Evolutionary conservation across 2,113 vertebrate species (phyloP), one percentile per base, ranked within the genome.

Genomic region (Halcyon malimbica): DNA sequence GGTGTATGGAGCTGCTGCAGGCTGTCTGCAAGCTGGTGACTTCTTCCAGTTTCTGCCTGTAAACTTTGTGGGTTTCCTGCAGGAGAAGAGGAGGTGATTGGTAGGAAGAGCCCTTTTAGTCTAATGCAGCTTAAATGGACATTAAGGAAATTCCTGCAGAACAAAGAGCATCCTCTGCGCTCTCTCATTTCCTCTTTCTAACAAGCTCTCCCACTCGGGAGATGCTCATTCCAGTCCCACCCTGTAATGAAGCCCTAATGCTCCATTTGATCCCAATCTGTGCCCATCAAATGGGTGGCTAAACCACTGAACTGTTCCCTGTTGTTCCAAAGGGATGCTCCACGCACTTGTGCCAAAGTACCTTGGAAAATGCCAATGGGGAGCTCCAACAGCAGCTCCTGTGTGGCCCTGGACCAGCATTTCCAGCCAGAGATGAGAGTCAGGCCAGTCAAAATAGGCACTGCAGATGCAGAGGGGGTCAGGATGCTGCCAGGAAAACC

Each of bases 11-110:
- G 39, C 94, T 96, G 96, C 98, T 99, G 93, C 99, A 99, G 17
- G 97, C 95, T 1, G 97, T 91, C 97, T 99, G 99, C 59, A 99
- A 98, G 23, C 96, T 98, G 3, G 98, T 99, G 86, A 99, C 98
- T 91, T 99, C 99, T 89, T 99, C 99, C 18, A 99, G 97, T 92
- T 99, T 99, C 90, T 99, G 99, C 90, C 97, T 97, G 97, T 99
- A 99, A 51, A 99, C 94, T 97, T 99, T 99, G 97, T 99, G 99
- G 1, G 98, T 99, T 97, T 99, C 99, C 99, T 99, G 80, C 18
- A 62, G 63, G 77, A 68, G 5, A n/a, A 80, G n/a, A 54, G 48
- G 57, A 92, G 46, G 74, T 2, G 6, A 9, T 15, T 5, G 44
- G 37, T 70, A 82, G 57, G 75, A 87, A 84, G 37, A 85, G 57